These are phyloP conservation scores for Chaetorhynchus papuensis DNA, from an alignment of 2,113 vertebrate species.

Conservation along the genomic window DNA sequence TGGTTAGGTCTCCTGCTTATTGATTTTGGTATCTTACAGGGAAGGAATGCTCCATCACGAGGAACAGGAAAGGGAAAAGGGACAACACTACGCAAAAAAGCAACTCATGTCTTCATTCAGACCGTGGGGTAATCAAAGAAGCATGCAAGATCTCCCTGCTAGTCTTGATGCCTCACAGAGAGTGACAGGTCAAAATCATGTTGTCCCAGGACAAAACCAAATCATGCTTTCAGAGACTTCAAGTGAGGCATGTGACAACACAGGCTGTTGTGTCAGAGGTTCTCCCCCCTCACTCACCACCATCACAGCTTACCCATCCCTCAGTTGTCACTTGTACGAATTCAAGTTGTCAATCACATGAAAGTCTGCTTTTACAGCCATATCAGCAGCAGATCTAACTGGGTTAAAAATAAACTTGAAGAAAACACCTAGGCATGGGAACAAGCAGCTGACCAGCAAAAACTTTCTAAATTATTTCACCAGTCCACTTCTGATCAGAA, in stretches of 20 bases:
- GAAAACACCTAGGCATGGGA: background rate
- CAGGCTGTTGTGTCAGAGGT: background rate
- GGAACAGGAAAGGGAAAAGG: background rate
- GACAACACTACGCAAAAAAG: background rate
- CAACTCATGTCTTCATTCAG: background rate
- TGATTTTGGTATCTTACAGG: background rate
- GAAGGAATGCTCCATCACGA: background rate
- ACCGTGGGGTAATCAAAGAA: background rate
- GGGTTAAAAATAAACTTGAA: slow-evolving; percentile 44
- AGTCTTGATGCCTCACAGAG: background rate
- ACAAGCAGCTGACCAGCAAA: slow-evolving; percentile 9
- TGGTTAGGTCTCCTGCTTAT: background rate
- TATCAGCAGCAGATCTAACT: slow-evolving; percentile 3
- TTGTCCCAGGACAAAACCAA: background rate
- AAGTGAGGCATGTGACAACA: background rate
- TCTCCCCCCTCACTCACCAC: background rate
- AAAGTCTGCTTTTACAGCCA: slow-evolving; percentile 1
- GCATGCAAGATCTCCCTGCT: background rate
- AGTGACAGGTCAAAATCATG: background rate
- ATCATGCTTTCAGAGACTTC: background rate
- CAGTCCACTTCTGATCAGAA: background rate
- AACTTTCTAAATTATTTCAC: background rate
- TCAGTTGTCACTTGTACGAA: background rate
- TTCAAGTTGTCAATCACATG: slow-evolving; percentile 1
- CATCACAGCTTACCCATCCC: slow-evolving; percentile 18